phyloP scores from a whole-genome alignment of 2,888 invertebrate species.

The Serrognathus titanus region DNA sequence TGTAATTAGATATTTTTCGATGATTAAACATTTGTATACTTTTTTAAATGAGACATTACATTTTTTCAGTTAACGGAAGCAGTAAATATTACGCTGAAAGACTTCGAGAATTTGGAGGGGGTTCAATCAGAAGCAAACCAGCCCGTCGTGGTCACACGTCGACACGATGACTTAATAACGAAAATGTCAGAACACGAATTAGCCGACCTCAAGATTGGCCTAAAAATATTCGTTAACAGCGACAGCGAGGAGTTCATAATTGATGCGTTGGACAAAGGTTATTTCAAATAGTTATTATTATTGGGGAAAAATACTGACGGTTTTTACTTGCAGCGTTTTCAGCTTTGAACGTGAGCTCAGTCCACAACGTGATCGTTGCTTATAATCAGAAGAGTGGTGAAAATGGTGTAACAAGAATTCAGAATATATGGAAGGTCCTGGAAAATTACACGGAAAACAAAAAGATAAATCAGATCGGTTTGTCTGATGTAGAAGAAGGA shows the following conservation, averaged over 20 bases:
- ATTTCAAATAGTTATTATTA: constrained; percentile 15
- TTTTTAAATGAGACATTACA: not conserved
- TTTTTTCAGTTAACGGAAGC: constrained; percentile 58
- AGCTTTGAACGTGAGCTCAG: constrained; percentile 65
- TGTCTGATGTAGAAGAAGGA: constrained; percentile 85
- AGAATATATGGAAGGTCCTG: constrained; percentile 72
- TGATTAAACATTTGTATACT: not conserved
- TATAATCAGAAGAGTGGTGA: constrained; percentile 57
- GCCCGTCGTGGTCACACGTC: constrained; percentile 56
- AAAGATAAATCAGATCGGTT: constrained; percentile 72
- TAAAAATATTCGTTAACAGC: constrained; percentile 80
- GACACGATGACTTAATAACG: constrained; percentile 59
- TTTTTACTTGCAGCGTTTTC: constrained; percentile 60
- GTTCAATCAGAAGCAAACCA: constrained; percentile 36
- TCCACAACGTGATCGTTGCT: constrained; percentile 81
- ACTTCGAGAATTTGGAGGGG: constrained; percentile 41
- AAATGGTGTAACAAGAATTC: constrained; percentile 59
- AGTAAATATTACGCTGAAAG: constrained; percentile 58
- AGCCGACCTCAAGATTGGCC: constrained; percentile 76
- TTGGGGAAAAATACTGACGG: not conserved
- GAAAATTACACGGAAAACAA: constrained; percentile 66
- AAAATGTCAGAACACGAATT: constrained; percentile 69
- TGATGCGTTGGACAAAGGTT: constrained; percentile 74
- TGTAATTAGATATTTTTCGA: too few species aligned
- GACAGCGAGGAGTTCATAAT: constrained; percentile 61